Evolutionary conservation across 2,888 invertebrate species (phyloP).

Genomic region (Pollenia griseotomentosa): DNA sequence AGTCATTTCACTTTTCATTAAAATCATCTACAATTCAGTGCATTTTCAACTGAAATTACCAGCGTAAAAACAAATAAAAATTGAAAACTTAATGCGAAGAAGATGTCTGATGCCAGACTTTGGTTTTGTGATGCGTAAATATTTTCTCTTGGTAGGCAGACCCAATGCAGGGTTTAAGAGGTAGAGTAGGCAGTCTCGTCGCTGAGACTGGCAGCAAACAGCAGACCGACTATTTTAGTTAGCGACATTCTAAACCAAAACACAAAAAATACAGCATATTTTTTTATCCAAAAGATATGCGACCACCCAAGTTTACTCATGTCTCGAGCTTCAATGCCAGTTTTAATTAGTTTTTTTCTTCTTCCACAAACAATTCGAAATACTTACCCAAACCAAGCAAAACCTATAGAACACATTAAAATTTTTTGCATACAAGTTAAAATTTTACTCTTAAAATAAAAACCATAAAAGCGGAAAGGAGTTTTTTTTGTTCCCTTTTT

Average conservation of each 20-base stretch:
- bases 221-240: conserved; percentile 40
- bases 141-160: conserved; percentile 46
- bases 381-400: conserved; percentile 5
- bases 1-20: conserved; percentile 77
- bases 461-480: conserved; percentile 18
- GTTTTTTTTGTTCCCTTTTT: not conserved
- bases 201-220: not conserved
- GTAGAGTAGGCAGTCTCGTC: not conserved
- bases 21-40: conserved; percentile 78
- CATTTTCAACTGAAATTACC: conserved; percentile 72
- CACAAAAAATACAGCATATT: not conserved
- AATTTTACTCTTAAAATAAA: conserved; percentile 19
- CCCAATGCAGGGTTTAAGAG: not conserved
- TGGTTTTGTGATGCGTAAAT: conserved; percentile 63
- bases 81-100: conserved; percentile 36
- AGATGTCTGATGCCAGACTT: conserved; percentile 53
- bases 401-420: conserved; percentile 35
- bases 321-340: conserved; percentile 64
- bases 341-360: conserved; percentile 71
- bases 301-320: conserved; percentile 68
- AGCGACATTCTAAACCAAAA: conserved; percentile 48
- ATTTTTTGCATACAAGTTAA: conserved; percentile 48
- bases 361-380: conserved; percentile 26
- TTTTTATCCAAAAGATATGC: conserved; percentile 34
- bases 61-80: conserved; percentile 64